Evolutionary conservation across 2,888 invertebrate species (phyloP).

Genomic region (Corbicula japonica): DNA sequence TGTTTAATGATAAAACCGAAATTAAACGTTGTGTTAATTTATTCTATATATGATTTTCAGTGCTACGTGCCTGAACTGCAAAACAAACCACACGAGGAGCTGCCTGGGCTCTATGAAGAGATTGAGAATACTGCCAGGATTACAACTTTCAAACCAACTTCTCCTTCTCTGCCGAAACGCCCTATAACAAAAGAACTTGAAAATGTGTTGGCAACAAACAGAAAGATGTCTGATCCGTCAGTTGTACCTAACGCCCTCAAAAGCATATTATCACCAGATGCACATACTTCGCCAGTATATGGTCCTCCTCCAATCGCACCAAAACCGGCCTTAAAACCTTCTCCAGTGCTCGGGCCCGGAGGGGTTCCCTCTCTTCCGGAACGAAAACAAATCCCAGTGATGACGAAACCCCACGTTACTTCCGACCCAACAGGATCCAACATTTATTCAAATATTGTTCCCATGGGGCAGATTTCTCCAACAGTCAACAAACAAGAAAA

Average conservation of each 20-base stretch:
- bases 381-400: not conserved
- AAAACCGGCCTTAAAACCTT: constrained; percentile 1
- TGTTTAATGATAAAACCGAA: too few relatives aligned
- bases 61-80: not conserved
- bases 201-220: too few relatives aligned
- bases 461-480: constrained; percentile 2
- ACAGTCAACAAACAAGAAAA: not conserved
- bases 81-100: not conserved
- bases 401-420: not conserved
- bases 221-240: too few relatives aligned
- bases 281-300: too few relatives aligned
- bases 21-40: too few relatives aligned
- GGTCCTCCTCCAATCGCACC: not conserved
- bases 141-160: too few relatives aligned
- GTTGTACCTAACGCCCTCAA: too few relatives aligned
- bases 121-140: constrained; percentile 11
- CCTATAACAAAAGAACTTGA: too few relatives aligned
- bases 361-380: constrained; percentile 1
- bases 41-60: too few relatives aligned
- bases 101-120: constrained; percentile 7
- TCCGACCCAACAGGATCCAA: too few relatives aligned
- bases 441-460: constrained; percentile 17
- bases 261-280: too few relatives aligned
- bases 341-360: not conserved
- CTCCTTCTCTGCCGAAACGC: too few relatives aligned